These are phyloP conservation scores for Pristionchus japonicus DNA, from an alignment of 2,888 invertebrate species.

Conservation along the genomic window DNA sequence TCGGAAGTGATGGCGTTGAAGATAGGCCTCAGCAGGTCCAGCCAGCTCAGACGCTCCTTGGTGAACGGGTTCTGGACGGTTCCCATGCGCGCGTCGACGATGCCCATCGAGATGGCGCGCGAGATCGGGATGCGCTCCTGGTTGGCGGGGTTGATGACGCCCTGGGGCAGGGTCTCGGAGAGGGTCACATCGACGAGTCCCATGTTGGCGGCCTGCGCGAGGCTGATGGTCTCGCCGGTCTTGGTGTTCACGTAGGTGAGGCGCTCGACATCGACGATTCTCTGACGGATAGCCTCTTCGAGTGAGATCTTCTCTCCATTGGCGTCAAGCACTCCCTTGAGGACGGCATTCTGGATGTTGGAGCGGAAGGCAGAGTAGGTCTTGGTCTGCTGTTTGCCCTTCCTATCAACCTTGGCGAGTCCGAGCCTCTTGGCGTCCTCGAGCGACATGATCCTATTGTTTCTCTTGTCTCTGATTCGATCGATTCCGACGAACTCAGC, in stretches of 20 bases:
- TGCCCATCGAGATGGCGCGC: slow-evolving; percentile 84
- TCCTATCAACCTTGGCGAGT: slow-evolving; percentile 75
- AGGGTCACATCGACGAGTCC: slow-evolving; percentile 75
- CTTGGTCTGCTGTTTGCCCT: slow-evolving; percentile 74
- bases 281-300: slow-evolving; percentile 87
- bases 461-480: slow-evolving; percentile 72
- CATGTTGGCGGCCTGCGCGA: slow-evolving; percentile 73
- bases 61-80: slow-evolving; percentile 82
- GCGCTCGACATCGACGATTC: slow-evolving; percentile 82
- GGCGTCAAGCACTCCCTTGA: slow-evolving; percentile 82
- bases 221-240: slow-evolving; percentile 60
- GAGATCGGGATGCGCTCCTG: slow-evolving; percentile 71
- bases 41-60: slow-evolving; percentile 79
- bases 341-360: slow-evolving; percentile 80
- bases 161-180: slow-evolving; percentile 73
- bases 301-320: slow-evolving; percentile 85
- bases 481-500: slow-evolving; percentile 75
- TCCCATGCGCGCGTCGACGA: slow-evolving; percentile 88
- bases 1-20: slow-evolving; percentile 73
- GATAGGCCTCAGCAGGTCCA: slow-evolving; percentile 73
- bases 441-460: slow-evolving; percentile 71
- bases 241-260: slow-evolving; percentile 69
- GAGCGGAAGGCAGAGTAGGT: slow-evolving; percentile 74
- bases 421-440: slow-evolving; percentile 75
- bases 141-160: slow-evolving; percentile 73